Base-by-base conservation (phyloP, 2,888 invertebrate species). In the Aelia acuminata region DNA sequence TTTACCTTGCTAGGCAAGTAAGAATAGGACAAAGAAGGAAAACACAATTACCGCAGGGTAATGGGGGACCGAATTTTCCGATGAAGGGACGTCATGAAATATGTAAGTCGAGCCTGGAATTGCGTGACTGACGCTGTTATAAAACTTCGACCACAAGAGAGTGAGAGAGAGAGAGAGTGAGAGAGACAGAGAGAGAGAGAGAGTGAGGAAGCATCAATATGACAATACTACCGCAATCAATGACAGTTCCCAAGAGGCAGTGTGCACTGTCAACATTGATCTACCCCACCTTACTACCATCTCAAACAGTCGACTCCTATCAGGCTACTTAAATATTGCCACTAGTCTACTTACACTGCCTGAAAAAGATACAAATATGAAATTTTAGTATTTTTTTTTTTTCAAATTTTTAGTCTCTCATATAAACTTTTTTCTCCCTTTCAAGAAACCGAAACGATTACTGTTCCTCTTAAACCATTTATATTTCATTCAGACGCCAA, bases 81-180 rank as follows among this genome's bases (percentile, higher is more conserved):
- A 70, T 70, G 63, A 70, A 70, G n/a, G 63, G 63, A 70, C 20
- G 63, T 13, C 63, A 70, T 70, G 63, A 70, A 70, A 70, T 70
- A 70, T 70, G 63, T 70, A 70, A 35, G 0, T 18, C 31, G 18
- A 70, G 18, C 0, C 31, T 26, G 26, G 63, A 57, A 15, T 70
- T 20, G 63, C 63, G 63, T 70, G 63, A 35, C 63, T 35, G 63
- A 18, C 1, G 63, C 35, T 31, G 63, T 18, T 70, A 70, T 35
- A 35, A 70, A 35, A 31, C 63, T 35, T 31, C 63, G 31, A 70
- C 63, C 31, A 70, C 63, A 18, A 8, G 7, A 4, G 20, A n/a
- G n/a, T n/a, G n/a, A n/a, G n/a, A n/a, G n/a, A n/a, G n/a, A n/a
- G n/a, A n/a, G n/a, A n/a, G n/a, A n/a, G n/a, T n/a, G n/a, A n/a